Base-by-base conservation (phyloP, 2,113 vertebrate species). In the Myrmecophaga tridactyla region DNA sequence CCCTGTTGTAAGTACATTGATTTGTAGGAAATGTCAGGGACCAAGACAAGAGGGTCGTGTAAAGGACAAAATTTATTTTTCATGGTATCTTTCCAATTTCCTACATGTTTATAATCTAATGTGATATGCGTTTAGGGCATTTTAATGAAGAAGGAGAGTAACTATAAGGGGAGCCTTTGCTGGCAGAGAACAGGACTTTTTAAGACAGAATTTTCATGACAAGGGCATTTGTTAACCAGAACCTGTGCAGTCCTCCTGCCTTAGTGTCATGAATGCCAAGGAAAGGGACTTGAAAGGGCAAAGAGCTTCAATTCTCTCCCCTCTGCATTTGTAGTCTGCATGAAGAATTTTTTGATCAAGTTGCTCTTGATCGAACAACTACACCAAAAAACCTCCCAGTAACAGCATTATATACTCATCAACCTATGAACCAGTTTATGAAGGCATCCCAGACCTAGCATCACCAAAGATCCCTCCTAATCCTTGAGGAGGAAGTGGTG, bases 401-500 rank as follows among this genome's bases (percentile, higher is more conserved):
- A 89, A 96, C 78, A 97, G 85, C 60, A 96, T 93, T 96, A 96
- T 94, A 90, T 70, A 73, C 14, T 3, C 51, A 88, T 56, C 75
- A 90, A 90, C 88, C 96, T 94, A 95, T 53, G 46, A 48, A 90
- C 80, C 77, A 96, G 73, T 62, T 83, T 83, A 94, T 27, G 58
- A 39, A 93, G 98, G 98, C 81, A 98, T 41, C 98, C 98, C 97
- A 98, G 98, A 98, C 82, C 99, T 98, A 83, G 94, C 98, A 34
- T 99, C 99, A 51, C 99, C 99, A 94, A 99, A 98, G 27, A 99
- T 98, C 53, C 98, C 98, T 89, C 98, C 98, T 92, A 99, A 97
- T 67, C 99, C 99, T 51, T 99, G 99, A 14, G 99, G 98, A 70
- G 98, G 99, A 7, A 99, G 98, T 67, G 99, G 99, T 53, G 99